These are phyloP conservation scores for Ceyx cyanopectus DNA, from an alignment of 2,113 vertebrate genomes.

Conservation along the genomic window DNA sequence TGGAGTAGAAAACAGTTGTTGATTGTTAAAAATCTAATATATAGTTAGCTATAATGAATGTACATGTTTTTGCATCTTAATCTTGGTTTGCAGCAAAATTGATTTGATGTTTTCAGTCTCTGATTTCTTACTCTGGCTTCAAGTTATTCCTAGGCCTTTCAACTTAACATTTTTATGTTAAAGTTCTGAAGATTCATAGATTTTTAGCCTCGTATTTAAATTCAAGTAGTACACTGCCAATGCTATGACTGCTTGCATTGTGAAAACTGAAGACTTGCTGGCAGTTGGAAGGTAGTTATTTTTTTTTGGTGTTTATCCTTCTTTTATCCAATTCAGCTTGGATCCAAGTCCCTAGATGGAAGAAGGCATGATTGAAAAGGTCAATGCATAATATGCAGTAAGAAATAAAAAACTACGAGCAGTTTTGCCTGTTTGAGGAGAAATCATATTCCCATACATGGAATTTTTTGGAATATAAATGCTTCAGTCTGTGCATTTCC, in stretches of 20 bases:
- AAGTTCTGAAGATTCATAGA: background rate
- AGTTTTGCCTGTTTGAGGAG: background rate
- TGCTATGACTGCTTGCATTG: background rate
- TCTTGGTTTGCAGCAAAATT: background rate
- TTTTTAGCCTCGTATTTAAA: background rate
- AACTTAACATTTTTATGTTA: background rate
- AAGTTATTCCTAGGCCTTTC: background rate
- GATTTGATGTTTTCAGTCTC: background rate
- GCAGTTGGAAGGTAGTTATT: background rate
- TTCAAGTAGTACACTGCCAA: background rate
- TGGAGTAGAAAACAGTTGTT: background rate
- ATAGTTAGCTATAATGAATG: background rate
- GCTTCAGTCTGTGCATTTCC: background rate
- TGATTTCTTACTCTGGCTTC: background rate
- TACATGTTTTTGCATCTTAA: background rate
- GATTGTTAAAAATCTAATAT: background rate
- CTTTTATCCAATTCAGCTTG: background rate
- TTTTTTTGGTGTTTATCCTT: background rate
- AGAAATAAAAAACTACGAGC: background rate
- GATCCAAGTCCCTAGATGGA: background rate
- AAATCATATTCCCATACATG: background rate
- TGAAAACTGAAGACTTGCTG: background rate
- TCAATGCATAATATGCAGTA: background rate
- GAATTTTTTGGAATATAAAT: background rate
- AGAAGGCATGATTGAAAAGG: background rate